Conservation (phyloP, 2,888 invertebrate species). For the Bellardia bayeri region DNA sequence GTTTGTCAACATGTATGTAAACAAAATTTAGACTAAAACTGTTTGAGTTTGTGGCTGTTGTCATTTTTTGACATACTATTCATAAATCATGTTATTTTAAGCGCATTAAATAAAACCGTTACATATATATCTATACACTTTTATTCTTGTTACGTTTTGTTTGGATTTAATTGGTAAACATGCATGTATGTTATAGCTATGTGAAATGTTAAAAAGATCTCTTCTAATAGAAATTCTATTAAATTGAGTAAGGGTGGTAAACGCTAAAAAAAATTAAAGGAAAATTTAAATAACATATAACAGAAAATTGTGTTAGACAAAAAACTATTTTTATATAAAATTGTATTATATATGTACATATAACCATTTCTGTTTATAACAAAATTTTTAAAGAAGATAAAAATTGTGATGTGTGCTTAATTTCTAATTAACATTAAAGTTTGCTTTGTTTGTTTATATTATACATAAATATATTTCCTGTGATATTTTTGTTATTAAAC, state of each 20-base stretch:
- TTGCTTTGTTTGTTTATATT: too few species aligned
- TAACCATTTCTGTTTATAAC: too few species aligned
- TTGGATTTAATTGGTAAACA: too few species aligned
- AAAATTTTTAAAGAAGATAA: too few species aligned
- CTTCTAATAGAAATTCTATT: not conserved
- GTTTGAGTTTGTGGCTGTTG: constrained; percentile 20
- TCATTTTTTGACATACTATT: constrained; percentile 31
- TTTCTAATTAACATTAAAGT: too few species aligned
- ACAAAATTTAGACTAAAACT: constrained; percentile 34
- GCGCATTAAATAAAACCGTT: not conserved
- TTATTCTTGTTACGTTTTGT: too few species aligned
- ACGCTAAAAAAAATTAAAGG: not conserved
- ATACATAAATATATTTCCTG: too few species aligned
- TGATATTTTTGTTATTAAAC: too few species aligned
- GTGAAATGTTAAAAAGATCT: not conserved
- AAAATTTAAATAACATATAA: not conserved
- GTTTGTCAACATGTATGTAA: not conserved
- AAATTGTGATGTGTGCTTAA: too few species aligned
- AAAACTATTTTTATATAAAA: too few species aligned
- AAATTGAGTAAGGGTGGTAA: constrained; percentile 21
- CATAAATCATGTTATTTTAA: constrained; percentile 45
- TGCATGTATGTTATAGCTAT: not conserved
- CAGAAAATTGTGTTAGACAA: too few species aligned
- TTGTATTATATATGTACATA: too few species aligned
- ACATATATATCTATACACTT: not conserved